Conservation (phyloP, 2,113 vertebrate species). For the Eptesicus fuscus region DNA sequence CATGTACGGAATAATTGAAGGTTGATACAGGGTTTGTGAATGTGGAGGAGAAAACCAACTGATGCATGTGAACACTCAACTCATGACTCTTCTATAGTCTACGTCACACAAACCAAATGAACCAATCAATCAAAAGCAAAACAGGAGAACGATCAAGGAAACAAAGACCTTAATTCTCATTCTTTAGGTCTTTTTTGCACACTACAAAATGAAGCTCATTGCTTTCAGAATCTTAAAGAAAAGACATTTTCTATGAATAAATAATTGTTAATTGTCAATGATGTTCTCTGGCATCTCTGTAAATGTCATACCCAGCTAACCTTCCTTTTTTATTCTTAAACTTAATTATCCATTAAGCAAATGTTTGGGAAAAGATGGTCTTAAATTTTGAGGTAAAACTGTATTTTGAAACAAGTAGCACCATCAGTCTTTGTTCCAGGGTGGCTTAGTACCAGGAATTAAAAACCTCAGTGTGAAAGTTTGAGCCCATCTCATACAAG, state of each 20-base stretch:
- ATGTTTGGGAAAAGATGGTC: background rate
- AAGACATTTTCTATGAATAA: background rate
- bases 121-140: background rate
- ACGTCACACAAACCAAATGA: background rate
- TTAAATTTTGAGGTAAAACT: slow-evolving; percentile 6
- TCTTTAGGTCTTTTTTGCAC: background rate
- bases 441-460: background rate
- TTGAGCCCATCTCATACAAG: background rate
- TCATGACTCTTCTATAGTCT: background rate
- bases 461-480: background rate
- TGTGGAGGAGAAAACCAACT: background rate
- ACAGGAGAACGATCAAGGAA: background rate
- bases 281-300: slow-evolving; percentile 3
- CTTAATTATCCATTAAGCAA: background rate
- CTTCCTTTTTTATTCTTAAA: background rate
- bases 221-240: slow-evolving; percentile 3
- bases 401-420: slow-evolving; percentile 23
- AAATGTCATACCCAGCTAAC: slow-evolving; percentile 10
- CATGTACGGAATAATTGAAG: background rate
- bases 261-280: background rate
- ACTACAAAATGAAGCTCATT: background rate
- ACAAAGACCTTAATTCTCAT: background rate
- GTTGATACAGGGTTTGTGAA: background rate
- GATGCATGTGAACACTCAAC: background rate
- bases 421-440: background rate